A percentile compares a stretch with the other conserved stretches of the same genome.
phyloP scores from a whole-genome alignment of 2,888 invertebrate genomes.

The Cosmia trapezina region DNA sequence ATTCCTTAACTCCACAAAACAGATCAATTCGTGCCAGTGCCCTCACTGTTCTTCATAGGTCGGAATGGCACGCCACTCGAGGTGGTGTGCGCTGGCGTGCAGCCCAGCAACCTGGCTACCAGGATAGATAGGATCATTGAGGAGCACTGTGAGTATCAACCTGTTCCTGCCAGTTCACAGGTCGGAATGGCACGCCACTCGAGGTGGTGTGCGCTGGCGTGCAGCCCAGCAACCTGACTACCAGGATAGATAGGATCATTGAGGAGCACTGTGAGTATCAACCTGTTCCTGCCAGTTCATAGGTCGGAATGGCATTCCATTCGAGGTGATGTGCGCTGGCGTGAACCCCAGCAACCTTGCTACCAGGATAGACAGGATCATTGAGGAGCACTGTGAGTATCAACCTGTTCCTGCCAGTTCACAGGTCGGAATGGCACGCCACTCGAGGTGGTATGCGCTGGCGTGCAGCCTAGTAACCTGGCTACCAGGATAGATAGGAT shows the following conservation, averaged over 20 bases:
- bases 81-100: constrained; percentile 91
- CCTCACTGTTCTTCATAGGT: constrained; percentile 97
- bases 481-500: constrained; percentile 92
- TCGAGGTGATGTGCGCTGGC: constrained; percentile 93
- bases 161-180: constrained; percentile 94
- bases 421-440: constrained; percentile 95
- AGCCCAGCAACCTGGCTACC: constrained; percentile 90
- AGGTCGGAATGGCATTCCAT: constrained; percentile 94
- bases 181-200: constrained; percentile 94
- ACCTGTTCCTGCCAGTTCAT: constrained; percentile 93
- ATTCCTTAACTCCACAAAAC: constrained; percentile 61
- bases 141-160: constrained; percentile 85
- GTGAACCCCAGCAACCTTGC: constrained; percentile 91
- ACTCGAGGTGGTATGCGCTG: constrained; percentile 92
- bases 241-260: constrained; percentile 92
- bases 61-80: constrained; percentile 95
- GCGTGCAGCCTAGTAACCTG: constrained; percentile 91
- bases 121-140: constrained; percentile 92
- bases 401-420: constrained; percentile 91
- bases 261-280: constrained; percentile 86
- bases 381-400: constrained; percentile 88
- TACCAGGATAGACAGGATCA: constrained; percentile 91
- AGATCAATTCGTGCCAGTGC: constrained; percentile 94
- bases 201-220: constrained; percentile 92
- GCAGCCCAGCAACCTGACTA: constrained; percentile 90